Conservation (phyloP, 1,140 invertebrate genomes). For the Monomorium pharaonis region DNA sequence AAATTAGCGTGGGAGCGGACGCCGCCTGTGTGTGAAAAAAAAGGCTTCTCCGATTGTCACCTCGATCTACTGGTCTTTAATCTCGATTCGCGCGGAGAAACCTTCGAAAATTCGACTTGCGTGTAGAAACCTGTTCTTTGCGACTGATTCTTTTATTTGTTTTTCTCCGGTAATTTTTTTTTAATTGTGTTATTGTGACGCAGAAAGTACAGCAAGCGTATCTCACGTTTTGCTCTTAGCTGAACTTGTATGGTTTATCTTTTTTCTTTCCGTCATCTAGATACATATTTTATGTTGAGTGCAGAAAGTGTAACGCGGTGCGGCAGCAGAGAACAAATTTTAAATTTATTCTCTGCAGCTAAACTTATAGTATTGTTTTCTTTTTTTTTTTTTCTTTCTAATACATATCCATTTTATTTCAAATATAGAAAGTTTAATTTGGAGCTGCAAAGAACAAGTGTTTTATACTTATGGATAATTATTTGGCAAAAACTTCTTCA, state of each 20-base stretch:
- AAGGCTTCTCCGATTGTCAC: background rate
- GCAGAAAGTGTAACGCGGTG: background rate
- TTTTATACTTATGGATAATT: background rate
- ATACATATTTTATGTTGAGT: background rate
- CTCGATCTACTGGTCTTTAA: background rate
- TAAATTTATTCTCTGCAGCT: background rate
- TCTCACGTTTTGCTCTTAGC: too few relatives aligned
- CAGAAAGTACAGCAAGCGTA: too few relatives aligned
- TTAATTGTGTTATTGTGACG: too few relatives aligned
- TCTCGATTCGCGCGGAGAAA: background rate
- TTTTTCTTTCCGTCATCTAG: background rate
- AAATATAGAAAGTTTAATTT: background rate
- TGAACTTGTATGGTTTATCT: too few relatives aligned
- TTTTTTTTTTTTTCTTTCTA: background rate
- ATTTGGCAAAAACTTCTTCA: too few relatives aligned
- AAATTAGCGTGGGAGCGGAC: slow-evolving; percentile 17
- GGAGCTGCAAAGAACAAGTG: background rate
- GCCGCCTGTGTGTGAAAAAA: background rate
- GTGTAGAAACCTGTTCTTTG: background rate
- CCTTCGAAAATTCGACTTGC: background rate
- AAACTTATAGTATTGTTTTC: background rate
- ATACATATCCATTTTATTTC: background rate
- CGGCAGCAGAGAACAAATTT: background rate
- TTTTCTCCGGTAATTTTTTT: too few relatives aligned
- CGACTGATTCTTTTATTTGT: too few relatives aligned